Evolutionary conservation across 2,797 vertebrate species (phyloP).

Genomic region (Oryzias dopingdopingensis): DNA sequence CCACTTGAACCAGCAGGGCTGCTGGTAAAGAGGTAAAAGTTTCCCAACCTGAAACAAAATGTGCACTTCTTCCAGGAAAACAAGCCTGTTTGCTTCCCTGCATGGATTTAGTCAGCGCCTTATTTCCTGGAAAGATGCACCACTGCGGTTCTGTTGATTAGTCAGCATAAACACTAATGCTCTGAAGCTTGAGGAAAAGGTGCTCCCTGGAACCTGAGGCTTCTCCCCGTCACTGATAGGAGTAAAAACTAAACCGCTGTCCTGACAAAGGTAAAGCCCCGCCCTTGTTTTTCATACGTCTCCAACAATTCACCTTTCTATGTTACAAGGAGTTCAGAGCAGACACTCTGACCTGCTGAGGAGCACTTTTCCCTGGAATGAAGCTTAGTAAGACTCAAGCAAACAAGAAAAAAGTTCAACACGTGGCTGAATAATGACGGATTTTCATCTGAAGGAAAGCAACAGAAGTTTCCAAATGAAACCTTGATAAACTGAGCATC

Average conservation of each 20-base stretch:
- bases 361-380: conserved; percentile 1
- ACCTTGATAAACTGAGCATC: no score
- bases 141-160: no score
- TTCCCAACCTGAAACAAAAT: conserved; percentile 35
- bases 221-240: conserved; percentile 24
- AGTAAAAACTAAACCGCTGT: conserved; percentile 37
- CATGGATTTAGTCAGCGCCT: neutral
- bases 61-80: conserved; percentile 8
- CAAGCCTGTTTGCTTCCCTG: conserved; percentile 6
- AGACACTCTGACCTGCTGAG: conserved; percentile 5
- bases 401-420: conserved; percentile 1
- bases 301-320: conserved; percentile 34
- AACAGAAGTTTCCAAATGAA: no score
- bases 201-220: neutral
- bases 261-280: conserved; percentile 45
- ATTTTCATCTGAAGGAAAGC: no score
- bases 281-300: conserved; percentile 37
- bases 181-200: no score
- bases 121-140: neutral
- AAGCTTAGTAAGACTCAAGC: neutral
- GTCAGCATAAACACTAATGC: no score
- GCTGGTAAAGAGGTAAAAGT: conserved; percentile 29
- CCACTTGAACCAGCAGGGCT: conserved; percentile 34
- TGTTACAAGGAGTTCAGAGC: conserved; percentile 31
- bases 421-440: neutral